Evolutionary conservation across 1,140 invertebrate species (phyloP).

Genomic region (Dreissena polymorpha): DNA sequence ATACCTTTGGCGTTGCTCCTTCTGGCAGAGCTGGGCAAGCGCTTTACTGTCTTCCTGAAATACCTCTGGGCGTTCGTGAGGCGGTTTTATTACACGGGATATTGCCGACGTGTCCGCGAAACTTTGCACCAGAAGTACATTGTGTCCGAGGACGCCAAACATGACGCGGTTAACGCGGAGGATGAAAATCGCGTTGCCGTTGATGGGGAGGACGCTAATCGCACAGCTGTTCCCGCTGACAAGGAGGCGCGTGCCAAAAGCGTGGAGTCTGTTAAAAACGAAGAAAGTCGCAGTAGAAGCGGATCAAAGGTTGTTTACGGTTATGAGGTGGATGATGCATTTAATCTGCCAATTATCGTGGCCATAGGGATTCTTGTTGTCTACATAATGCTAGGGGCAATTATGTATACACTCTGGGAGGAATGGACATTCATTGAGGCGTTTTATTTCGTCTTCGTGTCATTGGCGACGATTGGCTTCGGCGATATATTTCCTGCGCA

Average conservation of each 20-base stretch:
- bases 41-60: slow-evolving; percentile 71
- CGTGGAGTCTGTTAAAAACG: no score
- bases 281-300: slow-evolving; percentile 18
- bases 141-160: no score
- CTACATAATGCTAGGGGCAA: slow-evolving; percentile 92
- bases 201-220: slow-evolving; percentile 6
- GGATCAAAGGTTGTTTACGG: slow-evolving; percentile 29
- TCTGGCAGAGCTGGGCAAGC: slow-evolving; percentile 74
- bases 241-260: no score
- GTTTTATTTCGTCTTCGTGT: slow-evolving; percentile 97
- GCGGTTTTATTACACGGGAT: slow-evolving; percentile 46
- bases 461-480: slow-evolving; percentile 84
- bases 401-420: slow-evolving; percentile 84
- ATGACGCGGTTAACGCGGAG: slow-evolving; percentile 4
- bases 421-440: slow-evolving; percentile 95
- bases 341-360: slow-evolving; percentile 93
- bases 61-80: slow-evolving; percentile 61
- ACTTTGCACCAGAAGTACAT: slow-evolving; percentile 19
- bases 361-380: slow-evolving; percentile 89
- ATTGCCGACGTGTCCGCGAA: slow-evolving; percentile 17
- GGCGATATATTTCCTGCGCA: slow-evolving; percentile 94
- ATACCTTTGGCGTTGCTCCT: slow-evolving; percentile 92
- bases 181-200: neutral
- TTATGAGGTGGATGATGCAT: slow-evolving; percentile 89
- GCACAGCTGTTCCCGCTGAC: neutral